A percentile compares a stretch with the other conserved stretches of the same genome.
Conservation (phyloP, 1,140 invertebrate species). For the Steinernema feltiae region DNA sequence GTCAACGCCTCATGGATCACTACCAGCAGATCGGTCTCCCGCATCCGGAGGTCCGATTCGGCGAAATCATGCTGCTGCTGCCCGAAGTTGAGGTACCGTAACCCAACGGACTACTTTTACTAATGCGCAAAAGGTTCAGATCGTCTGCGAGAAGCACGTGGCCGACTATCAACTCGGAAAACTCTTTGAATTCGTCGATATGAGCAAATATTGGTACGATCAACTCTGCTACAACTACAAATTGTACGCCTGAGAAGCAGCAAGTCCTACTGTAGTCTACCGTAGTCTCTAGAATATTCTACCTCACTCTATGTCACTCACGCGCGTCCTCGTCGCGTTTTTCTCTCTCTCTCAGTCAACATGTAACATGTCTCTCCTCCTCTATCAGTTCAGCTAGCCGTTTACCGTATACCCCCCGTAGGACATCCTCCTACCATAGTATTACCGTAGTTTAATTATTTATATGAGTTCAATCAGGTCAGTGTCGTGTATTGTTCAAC, state of each 20-base stretch:
- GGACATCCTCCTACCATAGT: too few species aligned
- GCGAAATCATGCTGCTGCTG: conserved; percentile 27
- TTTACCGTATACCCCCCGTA: too few species aligned
- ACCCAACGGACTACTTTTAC: background rate
- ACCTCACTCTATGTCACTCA: too few species aligned
- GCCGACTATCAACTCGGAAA: background rate
- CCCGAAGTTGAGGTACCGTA: conserved; percentile 28
- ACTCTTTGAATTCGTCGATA: background rate
- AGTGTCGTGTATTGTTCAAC: too few species aligned
- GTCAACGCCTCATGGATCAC: conserved; percentile 26
- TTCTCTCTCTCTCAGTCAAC: too few species aligned
- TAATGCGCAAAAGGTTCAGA: background rate
- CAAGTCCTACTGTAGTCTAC: too few species aligned
- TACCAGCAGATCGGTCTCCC: background rate
- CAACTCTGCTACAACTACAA: background rate
- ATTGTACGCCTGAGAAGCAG: background rate
- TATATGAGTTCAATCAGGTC: too few species aligned
- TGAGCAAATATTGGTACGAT: background rate
- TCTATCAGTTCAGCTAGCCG: too few species aligned
- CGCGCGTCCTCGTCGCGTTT: too few species aligned
- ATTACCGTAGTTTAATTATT: too few species aligned
- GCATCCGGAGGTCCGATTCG: conserved; percentile 22
- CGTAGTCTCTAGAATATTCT: too few species aligned
- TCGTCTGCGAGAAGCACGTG: background rate
- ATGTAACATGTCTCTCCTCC: too few species aligned